Evolutionary conservation across 2,113 vertebrate genomes (phyloP).

Genomic region (Pachyramphus minor): DNA sequence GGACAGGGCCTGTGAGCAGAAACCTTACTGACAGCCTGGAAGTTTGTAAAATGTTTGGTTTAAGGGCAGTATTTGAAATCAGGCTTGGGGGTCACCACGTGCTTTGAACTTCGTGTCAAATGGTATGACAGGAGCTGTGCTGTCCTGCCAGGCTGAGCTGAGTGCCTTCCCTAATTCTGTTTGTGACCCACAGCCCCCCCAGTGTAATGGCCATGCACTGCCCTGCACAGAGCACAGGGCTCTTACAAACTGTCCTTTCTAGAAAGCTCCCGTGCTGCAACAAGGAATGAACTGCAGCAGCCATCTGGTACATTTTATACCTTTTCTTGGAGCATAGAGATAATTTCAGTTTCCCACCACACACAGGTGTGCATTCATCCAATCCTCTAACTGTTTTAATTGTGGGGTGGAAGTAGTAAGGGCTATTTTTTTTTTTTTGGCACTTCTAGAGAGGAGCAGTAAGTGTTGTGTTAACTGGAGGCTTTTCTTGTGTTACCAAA

Average conservation of each 20-base stretch:
- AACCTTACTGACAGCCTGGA: not conserved
- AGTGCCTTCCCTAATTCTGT: not conserved
- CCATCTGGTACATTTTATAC: not conserved
- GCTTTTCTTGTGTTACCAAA: not conserved
- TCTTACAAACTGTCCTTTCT: not conserved
- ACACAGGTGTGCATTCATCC: not conserved
- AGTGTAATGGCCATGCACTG: not conserved
- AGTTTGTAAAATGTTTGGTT: not conserved
- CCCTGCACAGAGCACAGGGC: not conserved
- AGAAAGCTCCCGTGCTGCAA: not conserved
- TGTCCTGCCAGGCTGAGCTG: not conserved
- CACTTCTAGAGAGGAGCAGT: not conserved
- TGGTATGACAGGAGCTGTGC: not conserved
- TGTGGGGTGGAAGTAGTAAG: rapidly evolving
- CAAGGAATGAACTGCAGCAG: not conserved
- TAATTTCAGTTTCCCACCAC: not conserved
- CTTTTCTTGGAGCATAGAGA: not conserved
- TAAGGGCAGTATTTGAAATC: not conserved
- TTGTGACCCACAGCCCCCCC: not conserved
- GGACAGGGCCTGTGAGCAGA: not conserved
- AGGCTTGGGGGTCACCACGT: not conserved
- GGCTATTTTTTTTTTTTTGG: not conserved
- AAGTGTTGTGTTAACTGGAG: not conserved
- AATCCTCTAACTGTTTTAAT: not conserved
- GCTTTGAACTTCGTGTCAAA: not conserved